Percentiles rank a stretch among this genome's conserved stretches.
Conservation (phyloP, 2,888 invertebrate genomes). For the Perithous albicinctus region DNA sequence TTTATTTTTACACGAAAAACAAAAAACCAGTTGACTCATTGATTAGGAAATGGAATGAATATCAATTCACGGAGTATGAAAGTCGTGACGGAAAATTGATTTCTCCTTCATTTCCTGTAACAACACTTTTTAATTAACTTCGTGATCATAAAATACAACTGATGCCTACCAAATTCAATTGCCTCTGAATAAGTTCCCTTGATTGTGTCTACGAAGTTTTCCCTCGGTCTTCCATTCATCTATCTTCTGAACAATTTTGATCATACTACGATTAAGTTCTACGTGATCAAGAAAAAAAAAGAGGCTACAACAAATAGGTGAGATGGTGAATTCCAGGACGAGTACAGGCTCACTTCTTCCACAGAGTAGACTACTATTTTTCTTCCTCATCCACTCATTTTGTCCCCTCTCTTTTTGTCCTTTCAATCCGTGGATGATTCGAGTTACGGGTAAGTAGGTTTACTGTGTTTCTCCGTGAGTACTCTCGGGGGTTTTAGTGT, state of each 20-base stretch:
- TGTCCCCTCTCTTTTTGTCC: background rate
- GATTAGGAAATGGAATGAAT: background rate
- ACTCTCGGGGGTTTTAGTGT: conserved; percentile 6
- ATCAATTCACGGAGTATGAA: background rate
- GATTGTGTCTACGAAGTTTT: no score
- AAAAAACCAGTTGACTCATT: background rate
- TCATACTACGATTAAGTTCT: background rate
- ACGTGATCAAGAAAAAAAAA: background rate
- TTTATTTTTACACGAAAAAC: background rate
- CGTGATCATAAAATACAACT: background rate
- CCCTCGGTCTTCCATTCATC: background rate
- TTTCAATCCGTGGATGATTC: conserved; percentile 6
- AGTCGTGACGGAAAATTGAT: background rate
- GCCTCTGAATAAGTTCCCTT: no score
- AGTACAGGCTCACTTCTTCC: background rate
- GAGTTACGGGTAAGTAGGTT: background rate
- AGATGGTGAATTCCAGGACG: background rate
- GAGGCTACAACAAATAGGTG: background rate
- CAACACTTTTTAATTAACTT: background rate
- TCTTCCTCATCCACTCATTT: background rate
- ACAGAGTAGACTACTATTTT: background rate
- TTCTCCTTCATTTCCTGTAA: background rate
- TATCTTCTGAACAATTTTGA: background rate
- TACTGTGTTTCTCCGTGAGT: conserved; percentile 2
- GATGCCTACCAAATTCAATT: no score